Base-by-base conservation (phyloP, 1,140 invertebrate species). In the Eubasilissa regina region DNA sequence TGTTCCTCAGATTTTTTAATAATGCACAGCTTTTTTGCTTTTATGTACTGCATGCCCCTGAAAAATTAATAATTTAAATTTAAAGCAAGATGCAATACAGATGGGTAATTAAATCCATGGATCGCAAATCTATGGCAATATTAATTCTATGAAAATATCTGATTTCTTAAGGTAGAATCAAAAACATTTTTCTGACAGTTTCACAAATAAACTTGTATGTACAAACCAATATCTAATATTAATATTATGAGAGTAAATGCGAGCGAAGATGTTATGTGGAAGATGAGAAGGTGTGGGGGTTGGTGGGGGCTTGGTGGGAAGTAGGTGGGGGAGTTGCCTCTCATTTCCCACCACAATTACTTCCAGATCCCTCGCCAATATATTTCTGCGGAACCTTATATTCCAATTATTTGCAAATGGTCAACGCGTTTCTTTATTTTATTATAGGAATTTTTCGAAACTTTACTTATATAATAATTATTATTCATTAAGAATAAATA, bases 291-390 rank as follows among this genome's bases (percentile, higher is more conserved):
- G 19, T 21, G 25, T 35, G 25, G 6, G 25, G 25, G n/a, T n/a
- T n/a, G n/a, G n/a, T n/a, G n/a, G n/a, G n/a, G n/a, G 53, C 7
- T 44, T 12, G 53, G 55, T n/a, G 64, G 64, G 8, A 45, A 17
- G 75, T 19, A 9, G 66, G 21, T 9, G 17, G 19, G 44, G 15
- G 17, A n/a, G 15, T 15, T 51, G 48, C 47, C 9, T 12, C 48
- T 19, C 55, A 47, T 62, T 51, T 75, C 78, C 78, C 72, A 53
- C 78, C 78, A 51, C 78, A 79, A 79, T 79, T 75, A 75, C 72
- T 12, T 47, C 45, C 35, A 15, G 53, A 75, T 79, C 78, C 78
- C 60, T 55, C 56, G 72, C 78, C 78, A 79, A 79, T 79, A 79
- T 79, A 15, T 43, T 48, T 47, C 44, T 68, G 60, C 47, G 68